phyloP scores from a whole-genome alignment of 2,797 vertebrate species.

The Acanthis flammea region DNA sequence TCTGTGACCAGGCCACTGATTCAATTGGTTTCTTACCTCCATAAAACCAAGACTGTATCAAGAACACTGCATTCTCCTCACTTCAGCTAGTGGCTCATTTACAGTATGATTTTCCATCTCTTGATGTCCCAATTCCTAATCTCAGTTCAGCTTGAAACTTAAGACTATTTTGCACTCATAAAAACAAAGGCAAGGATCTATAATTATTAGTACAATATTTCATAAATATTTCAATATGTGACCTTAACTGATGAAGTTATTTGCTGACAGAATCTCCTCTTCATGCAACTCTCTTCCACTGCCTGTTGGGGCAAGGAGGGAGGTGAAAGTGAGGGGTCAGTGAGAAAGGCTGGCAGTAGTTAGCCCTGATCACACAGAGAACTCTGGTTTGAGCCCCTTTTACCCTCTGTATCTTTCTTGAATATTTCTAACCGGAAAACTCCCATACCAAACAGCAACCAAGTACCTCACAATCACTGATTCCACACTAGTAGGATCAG shows the following conservation, averaged over 20 bases:
- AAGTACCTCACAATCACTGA: background rate
- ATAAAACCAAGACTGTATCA: background rate
- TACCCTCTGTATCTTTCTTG: background rate
- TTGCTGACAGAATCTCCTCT: background rate
- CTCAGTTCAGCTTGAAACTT: background rate
- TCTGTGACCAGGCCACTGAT: background rate
- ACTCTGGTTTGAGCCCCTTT: background rate
- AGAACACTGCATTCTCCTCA: background rate
- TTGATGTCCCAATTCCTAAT: background rate
- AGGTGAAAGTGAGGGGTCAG: background rate
- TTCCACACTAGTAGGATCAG: background rate
- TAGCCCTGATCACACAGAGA: background rate
- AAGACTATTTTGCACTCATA: background rate
- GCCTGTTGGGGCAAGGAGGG: fast-evolving
- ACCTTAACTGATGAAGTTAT: background rate
- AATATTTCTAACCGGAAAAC: background rate
- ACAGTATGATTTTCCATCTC: background rate
- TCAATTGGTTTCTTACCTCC: background rate
- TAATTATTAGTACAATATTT: background rate
- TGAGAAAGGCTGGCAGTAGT: background rate
- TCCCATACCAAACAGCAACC: background rate
- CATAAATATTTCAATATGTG: background rate
- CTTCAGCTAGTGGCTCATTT: background rate
- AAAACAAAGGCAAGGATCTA: background rate
- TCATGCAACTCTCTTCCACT: background rate